A percentile compares a stretch with the other conserved stretches of the same genome.
These are phyloP conservation scores for Chrysemys picta DNA, from an alignment of 2,113 vertebrate species.

Conservation along the genomic window DNA sequence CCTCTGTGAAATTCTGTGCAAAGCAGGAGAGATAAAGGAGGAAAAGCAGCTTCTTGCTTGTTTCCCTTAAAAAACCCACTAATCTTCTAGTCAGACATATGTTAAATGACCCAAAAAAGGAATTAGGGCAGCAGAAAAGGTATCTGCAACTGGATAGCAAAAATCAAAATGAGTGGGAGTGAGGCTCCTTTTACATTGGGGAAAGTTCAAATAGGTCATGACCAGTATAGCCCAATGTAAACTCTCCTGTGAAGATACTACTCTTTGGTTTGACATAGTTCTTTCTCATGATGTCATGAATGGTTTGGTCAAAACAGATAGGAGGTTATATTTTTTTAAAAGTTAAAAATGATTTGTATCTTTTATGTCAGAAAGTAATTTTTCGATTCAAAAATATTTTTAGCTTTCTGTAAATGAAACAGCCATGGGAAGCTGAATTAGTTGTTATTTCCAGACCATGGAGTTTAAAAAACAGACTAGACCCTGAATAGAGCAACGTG, in stretches of 20 bases:
- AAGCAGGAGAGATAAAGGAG: not conserved
- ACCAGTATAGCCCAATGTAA: slow-evolving; percentile 5
- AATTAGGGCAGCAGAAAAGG: slow-evolving; percentile 60
- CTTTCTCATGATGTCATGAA: not conserved
- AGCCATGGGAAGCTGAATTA: not conserved
- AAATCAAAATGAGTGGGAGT: not conserved
- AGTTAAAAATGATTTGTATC: not conserved
- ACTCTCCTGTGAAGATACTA: slow-evolving; percentile 18
- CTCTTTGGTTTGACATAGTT: not conserved
- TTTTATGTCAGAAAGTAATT: not conserved
- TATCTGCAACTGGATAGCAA: not conserved
- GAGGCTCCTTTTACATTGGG: not conserved
- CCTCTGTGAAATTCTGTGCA: not conserved
- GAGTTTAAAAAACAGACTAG: not conserved
- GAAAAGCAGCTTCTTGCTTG: slow-evolving; percentile 32
- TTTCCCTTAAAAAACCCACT: slow-evolving; percentile 9
- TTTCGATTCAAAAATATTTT: not conserved
- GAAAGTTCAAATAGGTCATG: slow-evolving; percentile 53
- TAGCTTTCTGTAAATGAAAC: not conserved
- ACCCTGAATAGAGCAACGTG: not conserved
- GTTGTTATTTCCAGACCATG: not conserved
- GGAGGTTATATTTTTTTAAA: not conserved
- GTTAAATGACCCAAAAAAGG: slow-evolving; percentile 16
- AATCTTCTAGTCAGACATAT: slow-evolving; percentile 44
- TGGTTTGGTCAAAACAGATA: not conserved